Evolutionary conservation across 2,113 vertebrate species (phyloP), one percentile per base, ranked within the genome.

Genomic region (Ptilonorhynchus violaceus): DNA sequence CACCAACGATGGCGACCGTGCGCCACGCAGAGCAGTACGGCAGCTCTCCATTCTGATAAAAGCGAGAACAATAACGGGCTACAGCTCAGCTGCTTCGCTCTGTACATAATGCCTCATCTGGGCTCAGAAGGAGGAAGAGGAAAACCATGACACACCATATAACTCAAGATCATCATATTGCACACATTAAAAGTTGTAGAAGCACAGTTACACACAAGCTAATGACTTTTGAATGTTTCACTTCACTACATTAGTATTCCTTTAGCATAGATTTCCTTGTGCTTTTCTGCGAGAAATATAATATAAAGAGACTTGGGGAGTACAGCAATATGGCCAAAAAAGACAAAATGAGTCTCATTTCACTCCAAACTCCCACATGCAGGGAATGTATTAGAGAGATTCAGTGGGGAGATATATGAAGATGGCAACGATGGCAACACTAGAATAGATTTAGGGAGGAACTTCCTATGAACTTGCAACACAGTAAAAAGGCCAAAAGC

Each of bases 321-420:
- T 88, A 93, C 4, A 84, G 85, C 85, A 96, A 90, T 95, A 95
- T 84, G 93, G 89, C 81, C 93, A 95, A 94, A 95, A 95, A 83
- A 94, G 88, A 86, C 76, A 90, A 93, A 94, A 96, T 62, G 85
- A 97, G 88, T 95, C 96, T 96, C 90, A 87, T 84, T 92, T 86
- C 92, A 86, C 93, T 96, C 30, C 20, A 2, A 88, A 86, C 90
- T 96, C 96, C 95, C 92, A 95, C 92, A 92, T 69, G 77, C 56
- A 62, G 53, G 46, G 74, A 96, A 93, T 10, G 7, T 68, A 91
- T 79, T 85, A 95, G 60, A 94, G 22, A 86, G 70, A 89, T 81
- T 91, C 93, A 68, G 70, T 33, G 66, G 92, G 77, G 89, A 95
- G 87, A 92, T 86, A 81, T 52, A 80, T 63, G 88, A 92, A 92